A percentile compares a stretch with the other conserved stretches of the same genome.
Conservation (phyloP, 2,888 invertebrate species). For the Pristionchus exspectatus region DNA sequence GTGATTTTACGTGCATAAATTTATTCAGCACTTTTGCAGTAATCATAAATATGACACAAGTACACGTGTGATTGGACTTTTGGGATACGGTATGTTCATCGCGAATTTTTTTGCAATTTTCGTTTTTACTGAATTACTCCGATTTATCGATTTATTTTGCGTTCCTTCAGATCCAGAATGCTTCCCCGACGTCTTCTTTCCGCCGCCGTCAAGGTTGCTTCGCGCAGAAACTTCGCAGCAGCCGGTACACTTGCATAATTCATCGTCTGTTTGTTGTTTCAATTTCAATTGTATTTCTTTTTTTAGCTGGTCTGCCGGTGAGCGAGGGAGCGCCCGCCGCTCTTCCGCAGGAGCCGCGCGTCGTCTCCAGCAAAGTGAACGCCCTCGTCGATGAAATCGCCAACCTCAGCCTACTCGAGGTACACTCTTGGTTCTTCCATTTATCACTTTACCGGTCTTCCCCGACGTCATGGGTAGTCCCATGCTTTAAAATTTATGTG, state of each 20-base stretch:
- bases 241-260: slow-evolving; percentile 23
- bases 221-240: slow-evolving; percentile 51
- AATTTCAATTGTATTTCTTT: background rate
- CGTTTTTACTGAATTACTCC: background rate
- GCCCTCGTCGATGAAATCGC: slow-evolving; percentile 76
- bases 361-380: slow-evolving; percentile 70
- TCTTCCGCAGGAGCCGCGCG: slow-evolving; percentile 68
- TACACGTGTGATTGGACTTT: background rate
- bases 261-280: background rate
- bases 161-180: background rate
- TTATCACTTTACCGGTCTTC: no score
- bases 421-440: background rate
- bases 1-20: slow-evolving; percentile 1
- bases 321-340: slow-evolving; percentile 64
- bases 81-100: background rate
- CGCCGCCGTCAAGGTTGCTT: slow-evolving; percentile 14
- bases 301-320: slow-evolving; percentile 62
- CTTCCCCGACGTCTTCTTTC: slow-evolving; percentile 48
- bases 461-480: background rate
- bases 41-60: slow-evolving; percentile 11
- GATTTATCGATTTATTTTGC: background rate
- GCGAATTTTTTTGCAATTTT: background rate
- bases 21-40: background rate
- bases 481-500: background rate
- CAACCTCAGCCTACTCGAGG: slow-evolving; percentile 74